phyloP scores from a whole-genome alignment of 2,113 vertebrate genomes.

The Mormyrus iriodes region DNA sequence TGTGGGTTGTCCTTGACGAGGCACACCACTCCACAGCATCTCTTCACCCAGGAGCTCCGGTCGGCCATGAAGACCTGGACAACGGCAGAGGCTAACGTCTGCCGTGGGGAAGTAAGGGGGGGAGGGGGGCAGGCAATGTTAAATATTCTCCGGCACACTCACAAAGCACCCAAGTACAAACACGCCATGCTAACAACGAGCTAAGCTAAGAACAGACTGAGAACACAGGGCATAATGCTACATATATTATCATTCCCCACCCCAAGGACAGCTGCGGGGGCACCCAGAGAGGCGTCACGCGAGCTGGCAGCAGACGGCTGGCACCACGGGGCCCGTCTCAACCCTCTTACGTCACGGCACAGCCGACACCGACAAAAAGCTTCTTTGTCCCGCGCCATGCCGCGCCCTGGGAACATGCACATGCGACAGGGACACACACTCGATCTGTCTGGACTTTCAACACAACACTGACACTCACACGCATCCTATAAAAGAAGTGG shows the following conservation, averaged over 20 bases:
- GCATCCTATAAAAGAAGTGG: not conserved
- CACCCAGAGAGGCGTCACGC: not conserved
- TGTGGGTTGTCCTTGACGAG: constrained; percentile 97
- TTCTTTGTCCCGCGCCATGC: not conserved
- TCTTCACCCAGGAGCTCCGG: constrained; percentile 85
- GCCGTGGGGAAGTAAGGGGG: constrained; percentile 36
- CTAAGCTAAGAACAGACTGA: not conserved
- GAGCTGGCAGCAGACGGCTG: not conserved
- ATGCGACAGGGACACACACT: not conserved
- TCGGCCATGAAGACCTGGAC: constrained; percentile 87
- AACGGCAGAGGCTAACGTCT: constrained; percentile 89
- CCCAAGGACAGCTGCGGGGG: not conserved
- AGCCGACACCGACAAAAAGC: not conserved
- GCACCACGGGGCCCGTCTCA: not conserved
- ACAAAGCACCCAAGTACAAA: not conserved
- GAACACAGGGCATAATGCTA: not conserved
- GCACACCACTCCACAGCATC: constrained; percentile 91
- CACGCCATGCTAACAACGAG: not conserved
- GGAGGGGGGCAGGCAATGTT: not conserved
- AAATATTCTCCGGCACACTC: not conserved
- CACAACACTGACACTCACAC: not conserved
- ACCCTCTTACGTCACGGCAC: not conserved
- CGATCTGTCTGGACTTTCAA: not conserved
- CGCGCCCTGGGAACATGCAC: not conserved
- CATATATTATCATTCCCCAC: not conserved